Evolutionary conservation across 2,113 vertebrate species (phyloP).

Genomic region (Gasterosteus aculeatus): DNA sequence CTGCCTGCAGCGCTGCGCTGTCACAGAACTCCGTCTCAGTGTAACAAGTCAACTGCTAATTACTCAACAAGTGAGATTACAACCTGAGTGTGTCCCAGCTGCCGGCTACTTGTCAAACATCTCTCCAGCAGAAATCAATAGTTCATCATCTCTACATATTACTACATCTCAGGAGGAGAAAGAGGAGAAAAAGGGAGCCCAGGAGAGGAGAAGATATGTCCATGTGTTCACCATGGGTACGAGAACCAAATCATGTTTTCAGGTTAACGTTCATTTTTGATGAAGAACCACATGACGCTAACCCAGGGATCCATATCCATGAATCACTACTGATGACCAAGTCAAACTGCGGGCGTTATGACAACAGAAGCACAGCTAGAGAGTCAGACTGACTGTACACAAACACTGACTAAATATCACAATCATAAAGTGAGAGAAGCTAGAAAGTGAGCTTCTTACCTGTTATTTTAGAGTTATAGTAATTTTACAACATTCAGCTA

Average conservation of each 20-base stretch:
- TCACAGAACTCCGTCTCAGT: slow-evolving; percentile 11
- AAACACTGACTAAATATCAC: background rate
- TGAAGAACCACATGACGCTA: background rate
- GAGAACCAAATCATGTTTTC: background rate
- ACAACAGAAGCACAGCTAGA: background rate
- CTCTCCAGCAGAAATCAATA: slow-evolving; percentile 73
- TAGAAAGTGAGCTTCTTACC: background rate
- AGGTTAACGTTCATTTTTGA: background rate
- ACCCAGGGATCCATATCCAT: background rate
- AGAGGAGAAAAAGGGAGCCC: slow-evolving; percentile 12
- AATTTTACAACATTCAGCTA: background rate
- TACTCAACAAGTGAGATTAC: slow-evolving; percentile 64
- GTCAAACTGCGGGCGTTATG: background rate
- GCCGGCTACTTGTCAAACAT: slow-evolving; percentile 62
- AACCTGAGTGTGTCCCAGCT: slow-evolving; percentile 50
- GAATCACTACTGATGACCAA: too few species aligned
- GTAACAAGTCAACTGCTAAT: slow-evolving; percentile 65
- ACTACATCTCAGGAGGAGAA: slow-evolving; percentile 46
- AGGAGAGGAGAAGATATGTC: background rate
- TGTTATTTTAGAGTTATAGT: background rate
- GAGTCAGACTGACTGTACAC: background rate
- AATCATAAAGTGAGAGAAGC: background rate
- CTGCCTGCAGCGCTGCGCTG: slow-evolving; percentile 14
- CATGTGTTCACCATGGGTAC: background rate
- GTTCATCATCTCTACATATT: slow-evolving; percentile 73